These are phyloP conservation scores for Hydropsyche betteni DNA, from an alignment of 2,888 invertebrate species.

Conservation along the genomic window DNA sequence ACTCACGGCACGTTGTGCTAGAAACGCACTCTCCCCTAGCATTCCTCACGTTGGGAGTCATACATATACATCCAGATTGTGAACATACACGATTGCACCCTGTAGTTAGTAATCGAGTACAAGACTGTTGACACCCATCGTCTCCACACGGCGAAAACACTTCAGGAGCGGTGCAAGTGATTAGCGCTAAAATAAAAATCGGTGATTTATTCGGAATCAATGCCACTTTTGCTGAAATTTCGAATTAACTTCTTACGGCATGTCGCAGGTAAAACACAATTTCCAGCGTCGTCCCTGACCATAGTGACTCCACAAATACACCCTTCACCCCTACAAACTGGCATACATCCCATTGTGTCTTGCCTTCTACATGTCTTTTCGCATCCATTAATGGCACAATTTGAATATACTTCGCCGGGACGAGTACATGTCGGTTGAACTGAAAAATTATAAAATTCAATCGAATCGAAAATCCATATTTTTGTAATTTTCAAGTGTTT, in stretches of 20 bases:
- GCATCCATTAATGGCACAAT: too few relatives aligned
- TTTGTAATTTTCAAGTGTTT: too few relatives aligned
- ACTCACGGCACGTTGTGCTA: too few relatives aligned
- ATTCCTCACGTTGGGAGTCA: conserved; percentile 28
- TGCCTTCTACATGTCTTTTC: too few relatives aligned
- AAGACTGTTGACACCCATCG: conserved; percentile 37
- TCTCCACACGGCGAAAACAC: conserved; percentile 39
- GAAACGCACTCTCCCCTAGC: conserved; percentile 16
- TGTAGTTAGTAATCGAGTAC: conserved; percentile 8
- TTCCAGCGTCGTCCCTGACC: conserved; percentile 5
- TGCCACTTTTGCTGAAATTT: too few relatives aligned
- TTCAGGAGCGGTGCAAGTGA: background rate
- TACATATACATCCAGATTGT: conserved; percentile 37
- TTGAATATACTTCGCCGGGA: too few relatives aligned
- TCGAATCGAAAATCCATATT: too few relatives aligned
- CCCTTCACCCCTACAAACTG: background rate
- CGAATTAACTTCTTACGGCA: background rate
- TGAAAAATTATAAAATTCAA: too few relatives aligned
- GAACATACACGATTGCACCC: background rate
- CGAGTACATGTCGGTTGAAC: too few relatives aligned
- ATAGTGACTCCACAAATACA: background rate
- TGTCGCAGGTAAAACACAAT: background rate
- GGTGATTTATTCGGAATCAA: too few relatives aligned
- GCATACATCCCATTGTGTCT: background rate
- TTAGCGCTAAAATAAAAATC: too few relatives aligned